Percentiles rank a stretch among this genome's conserved stretches.
These are phyloP conservation scores for Leptoclinus maculatus DNA, from an alignment of 2,797 vertebrate species.

Conservation along the genomic window DNA sequence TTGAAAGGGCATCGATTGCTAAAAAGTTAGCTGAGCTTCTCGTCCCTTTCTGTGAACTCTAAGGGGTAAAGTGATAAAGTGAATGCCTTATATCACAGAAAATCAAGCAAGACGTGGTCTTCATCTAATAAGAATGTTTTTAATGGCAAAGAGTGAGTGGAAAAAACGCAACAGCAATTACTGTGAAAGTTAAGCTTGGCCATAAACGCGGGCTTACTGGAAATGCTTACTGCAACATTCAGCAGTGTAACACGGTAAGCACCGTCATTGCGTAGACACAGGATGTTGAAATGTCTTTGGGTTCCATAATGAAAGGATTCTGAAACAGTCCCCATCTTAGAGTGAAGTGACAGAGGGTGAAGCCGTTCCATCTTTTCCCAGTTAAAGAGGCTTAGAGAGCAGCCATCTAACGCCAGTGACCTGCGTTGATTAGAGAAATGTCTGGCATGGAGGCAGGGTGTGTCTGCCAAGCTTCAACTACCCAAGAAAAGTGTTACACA, in stretches of 20 bases:
- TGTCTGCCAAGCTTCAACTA: slow-evolving; percentile 71
- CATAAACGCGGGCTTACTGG: slow-evolving; percentile 65
- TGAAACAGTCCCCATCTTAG: slow-evolving; percentile 50
- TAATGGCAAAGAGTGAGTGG: slow-evolving; percentile 48
- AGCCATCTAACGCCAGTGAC: slow-evolving; percentile 66
- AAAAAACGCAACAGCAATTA: slow-evolving; percentile 71
- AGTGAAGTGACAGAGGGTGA: slow-evolving; percentile 40
- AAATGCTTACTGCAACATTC: slow-evolving; percentile 70
- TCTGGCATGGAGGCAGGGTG: slow-evolving; percentile 64
- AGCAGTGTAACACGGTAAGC: slow-evolving; percentile 71
- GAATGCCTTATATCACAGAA: slow-evolving; percentile 13
- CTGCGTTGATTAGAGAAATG: slow-evolving; percentile 70
- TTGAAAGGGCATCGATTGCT: slow-evolving; percentile 7
- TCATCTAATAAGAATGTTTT: slow-evolving; percentile 49
- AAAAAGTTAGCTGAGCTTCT: slow-evolving; percentile 6
- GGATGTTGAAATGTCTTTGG: slow-evolving; percentile 70
- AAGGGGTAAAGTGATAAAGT: slow-evolving; percentile 1
- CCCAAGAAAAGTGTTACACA: slow-evolving; percentile 48
- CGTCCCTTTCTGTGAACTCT: slow-evolving; percentile 12
- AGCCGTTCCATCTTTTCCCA: slow-evolving; percentile 73
- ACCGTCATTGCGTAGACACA: slow-evolving; percentile 42
- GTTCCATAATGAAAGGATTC: slow-evolving; percentile 73
- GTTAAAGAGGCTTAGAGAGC: slow-evolving; percentile 70
- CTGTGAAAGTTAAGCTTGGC: slow-evolving; percentile 62
- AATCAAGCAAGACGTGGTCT: slow-evolving; percentile 19